These are phyloP conservation scores for Arctopsyche grandis DNA, from an alignment of 1,140 invertebrate species.

Conservation along the genomic window DNA sequence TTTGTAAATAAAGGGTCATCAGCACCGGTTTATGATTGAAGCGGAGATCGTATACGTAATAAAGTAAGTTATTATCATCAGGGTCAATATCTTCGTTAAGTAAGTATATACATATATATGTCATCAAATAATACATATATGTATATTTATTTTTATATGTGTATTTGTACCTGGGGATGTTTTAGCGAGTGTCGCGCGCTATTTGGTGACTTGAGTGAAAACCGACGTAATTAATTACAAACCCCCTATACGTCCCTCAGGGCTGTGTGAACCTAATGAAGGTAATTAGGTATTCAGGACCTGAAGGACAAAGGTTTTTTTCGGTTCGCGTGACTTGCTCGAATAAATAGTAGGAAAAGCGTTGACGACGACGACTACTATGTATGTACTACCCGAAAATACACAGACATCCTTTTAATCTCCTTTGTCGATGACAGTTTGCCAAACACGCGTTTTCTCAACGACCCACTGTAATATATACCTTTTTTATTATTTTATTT, in stretches of 20 bases:
- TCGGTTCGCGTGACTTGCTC: conserved; percentile 32
- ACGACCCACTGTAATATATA: not conserved
- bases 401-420: conserved; percentile 12
- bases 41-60: not conserved
- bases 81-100: not conserved
- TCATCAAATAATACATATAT: not conserved
- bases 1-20: conserved; percentile 16
- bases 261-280: conserved; percentile 23
- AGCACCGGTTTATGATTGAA: not conserved
- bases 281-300: conserved; percentile 34
- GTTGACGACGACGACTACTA: not conserved
- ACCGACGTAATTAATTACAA: conserved; percentile 33
- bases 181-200: conserved; percentile 5
- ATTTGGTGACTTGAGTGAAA: conserved; percentile 6
- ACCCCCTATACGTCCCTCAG: conserved; percentile 5
- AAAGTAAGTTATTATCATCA: too few relatives aligned
- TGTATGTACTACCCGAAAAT: too few relatives aligned
- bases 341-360: conserved; percentile 29
- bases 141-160: not conserved
- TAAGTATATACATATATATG: not conserved
- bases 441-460: not conserved
- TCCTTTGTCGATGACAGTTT: not conserved
- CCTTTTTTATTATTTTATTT: too few relatives aligned
- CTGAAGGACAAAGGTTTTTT: conserved; percentile 37
- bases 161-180: not conserved